Base-by-base conservation (phyloP, 2,888 invertebrate species). In the Meteorus colon region DNA sequence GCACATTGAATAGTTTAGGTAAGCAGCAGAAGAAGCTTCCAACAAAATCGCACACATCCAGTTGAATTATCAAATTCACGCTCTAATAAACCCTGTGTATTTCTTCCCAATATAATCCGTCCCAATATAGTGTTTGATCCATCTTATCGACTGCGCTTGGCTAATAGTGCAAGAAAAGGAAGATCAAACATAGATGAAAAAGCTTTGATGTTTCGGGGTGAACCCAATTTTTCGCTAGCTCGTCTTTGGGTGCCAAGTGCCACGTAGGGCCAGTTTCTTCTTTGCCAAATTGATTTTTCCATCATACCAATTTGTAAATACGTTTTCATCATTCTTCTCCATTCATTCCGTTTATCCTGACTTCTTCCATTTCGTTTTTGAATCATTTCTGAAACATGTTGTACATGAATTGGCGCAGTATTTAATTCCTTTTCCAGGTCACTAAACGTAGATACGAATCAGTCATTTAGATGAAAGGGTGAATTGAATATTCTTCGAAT, bases 21-120 rank as follows among this genome's bases (percentile, higher is more conserved):
- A 2, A 55, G 19, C n/a, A 19, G 55, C 5, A 5, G 24, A n/a
- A 29, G n/a, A n/a, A 29, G 10, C 48, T 48, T 51, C 29, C 48
- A 48, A 68, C 29, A 51, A 27, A 68, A 27, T 8, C 29, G 29
- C 16, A 14, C 27, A n/a, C 19, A 24, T 55, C 31, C 27, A 12
- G 41, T 41, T 51, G 29, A 83, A 77, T 81, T 80, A 83, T 83
- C 83, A 78, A 70, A 73, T 82, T 83, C 59, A 79, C 79, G 83
- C 82, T 82, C 82, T 79, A 78, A 78, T 82, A 81, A 82, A 51
- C 62, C 27, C 45, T 6, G 19, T 55, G 55, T 55, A 19, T 24
- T 19, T 6, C 14, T 16, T n/a, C 19, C 37, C 51, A 4, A 19
- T 51, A 60, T 70, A 41, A 59, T 34, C 16, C 4, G 1, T n/a